Percentiles rank a stretch among this genome's conserved stretches.
Conservation (phyloP, 2,113 vertebrate species). For the Sinocyclocheilus grahami region DNA sequence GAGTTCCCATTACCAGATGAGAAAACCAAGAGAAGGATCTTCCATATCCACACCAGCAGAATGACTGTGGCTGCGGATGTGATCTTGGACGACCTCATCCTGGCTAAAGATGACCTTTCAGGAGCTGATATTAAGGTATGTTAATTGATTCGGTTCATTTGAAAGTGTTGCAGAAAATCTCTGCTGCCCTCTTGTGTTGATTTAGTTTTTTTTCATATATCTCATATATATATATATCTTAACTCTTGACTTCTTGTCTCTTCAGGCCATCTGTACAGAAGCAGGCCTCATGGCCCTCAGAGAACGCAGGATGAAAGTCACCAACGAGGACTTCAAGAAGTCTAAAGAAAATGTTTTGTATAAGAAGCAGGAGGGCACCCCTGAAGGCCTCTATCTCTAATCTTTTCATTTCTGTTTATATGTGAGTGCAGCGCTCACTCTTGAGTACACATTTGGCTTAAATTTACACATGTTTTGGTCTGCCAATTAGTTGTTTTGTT, state of each 20-base stretch:
- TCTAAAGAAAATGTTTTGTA: slow-evolving; percentile 98
- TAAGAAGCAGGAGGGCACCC: slow-evolving; percentile 97
- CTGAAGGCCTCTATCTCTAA: slow-evolving; percentile 86
- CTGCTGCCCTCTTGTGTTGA: slow-evolving; percentile 20
- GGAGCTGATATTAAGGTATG: slow-evolving; percentile 94
- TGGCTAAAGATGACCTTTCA: slow-evolving; percentile 96
- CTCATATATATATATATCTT: not conserved
- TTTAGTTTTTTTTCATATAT: not conserved
- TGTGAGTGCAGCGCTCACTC: not conserved
- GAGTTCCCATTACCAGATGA: slow-evolving; percentile 96
- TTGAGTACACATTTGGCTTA: not conserved
- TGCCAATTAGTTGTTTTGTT: not conserved
- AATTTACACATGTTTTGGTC: not conserved
- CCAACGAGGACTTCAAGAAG: slow-evolving; percentile 98
- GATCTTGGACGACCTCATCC: slow-evolving; percentile 90
- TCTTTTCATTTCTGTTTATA: slow-evolving; percentile 48
- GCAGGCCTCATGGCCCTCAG: slow-evolving; percentile 94
- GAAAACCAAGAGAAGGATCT: slow-evolving; percentile 95
- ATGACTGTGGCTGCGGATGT: slow-evolving; percentile 93
- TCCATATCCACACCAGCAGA: slow-evolving; percentile 94
- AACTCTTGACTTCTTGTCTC: slow-evolving; percentile 16
- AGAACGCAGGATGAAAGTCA: slow-evolving; percentile 96
- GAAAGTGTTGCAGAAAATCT: not conserved
- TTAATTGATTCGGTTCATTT: not conserved
- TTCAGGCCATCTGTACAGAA: slow-evolving; percentile 96